Evolutionary conservation across 2,888 invertebrate species (phyloP), one percentile per base, ranked within the genome.

Genomic region (Hirtodrosophila cameraria): DNA sequence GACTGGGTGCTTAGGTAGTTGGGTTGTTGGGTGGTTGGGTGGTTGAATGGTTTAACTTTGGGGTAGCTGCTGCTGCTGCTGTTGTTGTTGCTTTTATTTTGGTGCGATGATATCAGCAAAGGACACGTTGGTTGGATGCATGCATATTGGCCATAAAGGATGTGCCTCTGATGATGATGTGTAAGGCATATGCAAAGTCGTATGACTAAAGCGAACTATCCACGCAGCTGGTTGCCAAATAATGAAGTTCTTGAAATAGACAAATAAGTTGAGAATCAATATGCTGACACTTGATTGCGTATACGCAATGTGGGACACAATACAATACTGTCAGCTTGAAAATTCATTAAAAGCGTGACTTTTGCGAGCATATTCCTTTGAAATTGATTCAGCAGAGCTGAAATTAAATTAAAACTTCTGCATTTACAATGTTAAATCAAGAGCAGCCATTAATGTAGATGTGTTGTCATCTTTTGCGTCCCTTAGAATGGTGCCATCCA

Each of bases 21-120:
- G 28, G 23, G 25, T 16, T 46, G 25, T 8, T 28, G 41, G 33
- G 12, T 23, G 42, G 23, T n/a, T 42, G 36, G 15, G 31, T 31
- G 54, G 54, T 38, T 31, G 18, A 3, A 4, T 18, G 18, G 18
- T 5, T 18, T 27, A n/a, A n/a, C n/a, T 27, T 20, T n/a, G 41
- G 53, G 39, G 49, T 60, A 36, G 38, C 23, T 38, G 3, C 20
- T 23, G 25, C 30, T 30, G 5, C 12, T 8, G 18, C 28, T 28
- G 27, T 38, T 11, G 28, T 12, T 12, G 35, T 33, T 35, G 39
- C 18, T 28, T 49, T 66, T 27, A 49, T 43, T 55, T 50, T 30
- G 25, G 16, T 33, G 57, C 64, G 73, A 73, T 73, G 76, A 73
- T 73, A 73, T 73, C 76, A 73, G 76, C 71, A 9, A 41, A 43